phyloP scores from a whole-genome alignment of 2,888 invertebrate genomes.

The Margaritifera margaritifera region DNA sequence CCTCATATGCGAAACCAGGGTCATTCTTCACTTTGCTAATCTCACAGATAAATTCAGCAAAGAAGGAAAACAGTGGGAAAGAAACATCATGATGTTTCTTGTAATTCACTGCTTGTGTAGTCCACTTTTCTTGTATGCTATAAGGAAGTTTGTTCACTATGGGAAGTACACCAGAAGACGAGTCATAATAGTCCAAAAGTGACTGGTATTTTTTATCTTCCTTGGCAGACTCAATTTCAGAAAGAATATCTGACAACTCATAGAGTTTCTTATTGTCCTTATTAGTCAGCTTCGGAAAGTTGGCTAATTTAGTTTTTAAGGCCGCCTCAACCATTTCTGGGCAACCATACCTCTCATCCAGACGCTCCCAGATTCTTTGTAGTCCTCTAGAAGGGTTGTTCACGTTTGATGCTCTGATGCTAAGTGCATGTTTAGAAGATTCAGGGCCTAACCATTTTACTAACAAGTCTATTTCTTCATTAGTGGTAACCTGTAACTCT shows the following conservation, averaged over 20 bases:
- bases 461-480: too few species aligned
- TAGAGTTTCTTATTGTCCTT: constrained; percentile 8
- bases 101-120: constrained; percentile 6
- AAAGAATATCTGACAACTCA: constrained; percentile 12
- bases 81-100: constrained; percentile 4
- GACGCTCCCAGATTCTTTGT: too few species aligned
- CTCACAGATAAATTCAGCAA: constrained; percentile 6
- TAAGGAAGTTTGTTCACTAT: too few species aligned
- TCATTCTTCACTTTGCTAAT: constrained; percentile 10
- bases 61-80: constrained; percentile 14
- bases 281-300: too few species aligned
- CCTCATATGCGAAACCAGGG: constrained; percentile 12
- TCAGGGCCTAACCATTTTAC: too few species aligned
- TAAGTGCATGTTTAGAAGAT: too few species aligned
- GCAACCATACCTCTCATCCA: too few species aligned
- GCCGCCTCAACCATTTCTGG: too few species aligned
- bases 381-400: too few species aligned
- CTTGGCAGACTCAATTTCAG: constrained; percentile 9
- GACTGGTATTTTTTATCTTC: constrained; percentile 6
- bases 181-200: constrained; percentile 12
- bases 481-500: too few species aligned
- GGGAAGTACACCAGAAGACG: constrained; percentile 6
- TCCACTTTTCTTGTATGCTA: constrained; percentile 18
- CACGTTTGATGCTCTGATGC: too few species aligned
- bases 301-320: too few species aligned